Conservation (phyloP, 2,797 vertebrate species). For the Myotis vivesi region DNA sequence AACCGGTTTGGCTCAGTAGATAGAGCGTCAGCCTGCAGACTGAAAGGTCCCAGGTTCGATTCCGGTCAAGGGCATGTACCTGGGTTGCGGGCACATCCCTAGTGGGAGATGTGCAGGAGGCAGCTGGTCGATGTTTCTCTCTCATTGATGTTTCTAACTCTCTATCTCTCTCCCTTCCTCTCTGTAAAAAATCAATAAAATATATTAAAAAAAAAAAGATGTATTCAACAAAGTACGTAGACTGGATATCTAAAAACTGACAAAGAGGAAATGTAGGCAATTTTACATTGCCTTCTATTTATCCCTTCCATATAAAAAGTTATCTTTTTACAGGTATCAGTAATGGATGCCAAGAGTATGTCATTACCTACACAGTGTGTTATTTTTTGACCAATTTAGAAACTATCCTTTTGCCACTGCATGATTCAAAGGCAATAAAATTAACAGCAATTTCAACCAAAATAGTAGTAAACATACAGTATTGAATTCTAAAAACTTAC, state of each 20-base stretch:
- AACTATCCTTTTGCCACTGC: not conserved
- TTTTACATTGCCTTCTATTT: slow-evolving; percentile 25
- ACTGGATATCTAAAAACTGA: not conserved
- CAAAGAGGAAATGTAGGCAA: not conserved
- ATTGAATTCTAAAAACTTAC: slow-evolving; percentile 39
- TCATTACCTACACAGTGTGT: not conserved
- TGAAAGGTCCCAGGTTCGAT: too few species aligned
- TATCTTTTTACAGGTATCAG: slow-evolving; percentile 29
- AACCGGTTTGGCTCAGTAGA: too few species aligned
- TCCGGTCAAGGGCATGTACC: too few species aligned
- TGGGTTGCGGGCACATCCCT: too few species aligned
- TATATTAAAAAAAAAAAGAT: too few species aligned
- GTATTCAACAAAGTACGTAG: not conserved
- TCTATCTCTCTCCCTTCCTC: too few species aligned
- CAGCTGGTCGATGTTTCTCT: too few species aligned
- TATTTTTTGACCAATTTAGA: slow-evolving; percentile 52
- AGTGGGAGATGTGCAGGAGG: too few species aligned
- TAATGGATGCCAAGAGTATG: slow-evolving; percentile 7
- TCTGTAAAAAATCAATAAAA: too few species aligned
- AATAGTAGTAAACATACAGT: slow-evolving; percentile 24
- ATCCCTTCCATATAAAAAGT: slow-evolving; percentile 31
- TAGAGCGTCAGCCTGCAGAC: too few species aligned
- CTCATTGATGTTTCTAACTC: too few species aligned
- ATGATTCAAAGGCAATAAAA: slow-evolving; percentile 54
- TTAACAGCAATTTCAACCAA: slow-evolving; percentile 42